A percentile compares a stretch with the other conserved stretches of the same genome.
phyloP scores from a whole-genome alignment of 2,888 invertebrate species.

The Stegophylla sp. region DNA sequence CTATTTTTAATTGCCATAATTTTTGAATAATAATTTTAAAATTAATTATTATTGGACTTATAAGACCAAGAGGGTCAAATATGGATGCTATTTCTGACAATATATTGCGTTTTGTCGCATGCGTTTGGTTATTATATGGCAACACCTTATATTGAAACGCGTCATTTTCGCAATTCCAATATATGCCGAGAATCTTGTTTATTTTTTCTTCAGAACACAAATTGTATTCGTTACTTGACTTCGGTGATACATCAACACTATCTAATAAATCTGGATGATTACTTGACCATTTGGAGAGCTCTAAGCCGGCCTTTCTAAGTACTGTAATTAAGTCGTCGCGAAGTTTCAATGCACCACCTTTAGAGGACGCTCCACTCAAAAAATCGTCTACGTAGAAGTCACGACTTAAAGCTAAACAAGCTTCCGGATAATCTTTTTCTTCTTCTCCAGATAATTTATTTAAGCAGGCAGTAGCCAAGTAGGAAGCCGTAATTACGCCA shows the following conservation, averaged over 20 bases:
- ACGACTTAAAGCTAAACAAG: too few relatives aligned
- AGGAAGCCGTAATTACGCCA: not conserved
- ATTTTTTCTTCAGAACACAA: too few relatives aligned
- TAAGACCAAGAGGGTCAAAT: slow-evolving; percentile 62
- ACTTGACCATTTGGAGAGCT: too few relatives aligned
- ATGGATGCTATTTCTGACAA: slow-evolving; percentile 61
- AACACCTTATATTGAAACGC: too few relatives aligned
- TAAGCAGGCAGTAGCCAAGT: not conserved
- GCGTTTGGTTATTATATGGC: too few relatives aligned
- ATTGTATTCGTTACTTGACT: not conserved
- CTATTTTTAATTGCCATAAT: too few relatives aligned
- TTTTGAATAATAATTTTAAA: too few relatives aligned
- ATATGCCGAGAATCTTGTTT: slow-evolving; percentile 3
- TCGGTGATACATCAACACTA: not conserved
- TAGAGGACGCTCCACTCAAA: not conserved
- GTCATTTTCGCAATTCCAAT: not conserved
- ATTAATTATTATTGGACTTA: slow-evolving; percentile 61
- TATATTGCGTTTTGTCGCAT: too few relatives aligned
- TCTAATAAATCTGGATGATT: too few relatives aligned
- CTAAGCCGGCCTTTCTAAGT: slow-evolving; percentile 1
- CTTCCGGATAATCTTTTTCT: too few relatives aligned
- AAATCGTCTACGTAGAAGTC: not conserved
- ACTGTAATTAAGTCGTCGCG: not conserved
- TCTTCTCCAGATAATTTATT: not conserved
- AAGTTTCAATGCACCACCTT: not conserved